Evolutionary conservation across 2,888 invertebrate genomes (phyloP).

Genomic region (Drosophila colorata): DNA sequence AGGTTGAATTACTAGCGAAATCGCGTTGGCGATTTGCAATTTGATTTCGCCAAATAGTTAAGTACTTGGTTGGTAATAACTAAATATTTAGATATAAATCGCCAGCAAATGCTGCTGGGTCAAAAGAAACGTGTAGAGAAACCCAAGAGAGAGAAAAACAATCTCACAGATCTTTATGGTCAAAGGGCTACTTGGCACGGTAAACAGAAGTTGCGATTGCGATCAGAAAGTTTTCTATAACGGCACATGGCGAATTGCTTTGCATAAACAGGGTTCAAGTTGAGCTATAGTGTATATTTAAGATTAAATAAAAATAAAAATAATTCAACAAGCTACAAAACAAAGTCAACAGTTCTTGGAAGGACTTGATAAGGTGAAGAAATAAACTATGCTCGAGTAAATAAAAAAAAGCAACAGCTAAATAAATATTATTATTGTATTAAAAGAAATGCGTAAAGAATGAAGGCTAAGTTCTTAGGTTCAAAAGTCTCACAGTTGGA

Average conservation of each 20-base stretch:
- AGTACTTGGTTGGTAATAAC: conserved; percentile 35
- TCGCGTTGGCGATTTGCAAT: conserved; percentile 29
- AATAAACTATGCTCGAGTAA: neutral
- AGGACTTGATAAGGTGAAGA: too few species aligned
- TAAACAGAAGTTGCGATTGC: neutral
- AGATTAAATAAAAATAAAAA: neutral
- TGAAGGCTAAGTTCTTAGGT: neutral
- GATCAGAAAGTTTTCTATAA: conserved; percentile 1
- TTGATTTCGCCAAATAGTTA: conserved; percentile 26
- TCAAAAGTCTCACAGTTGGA: neutral
- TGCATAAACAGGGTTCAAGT: neutral
- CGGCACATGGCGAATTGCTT: conserved; percentile 3
- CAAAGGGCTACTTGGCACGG: neutral
- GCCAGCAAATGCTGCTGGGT: conserved; percentile 23
- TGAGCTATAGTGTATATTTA: neutral
- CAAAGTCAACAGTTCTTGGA: neutral
- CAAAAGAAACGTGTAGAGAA: conserved; percentile 26
- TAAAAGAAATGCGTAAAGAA: neutral
- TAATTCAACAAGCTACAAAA: neutral
- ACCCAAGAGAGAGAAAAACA: conserved; percentile 9
- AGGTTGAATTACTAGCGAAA: conserved; percentile 5
- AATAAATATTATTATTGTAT: conserved; percentile 8
- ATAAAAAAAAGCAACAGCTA: neutral
- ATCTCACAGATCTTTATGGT: conserved; percentile 28
- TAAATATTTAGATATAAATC: conserved; percentile 39